A percentile compares a stretch with the other conserved stretches of the same genome.
Conservation (phyloP, 2,797 vertebrate species). For the Spinus pinus region DNA sequence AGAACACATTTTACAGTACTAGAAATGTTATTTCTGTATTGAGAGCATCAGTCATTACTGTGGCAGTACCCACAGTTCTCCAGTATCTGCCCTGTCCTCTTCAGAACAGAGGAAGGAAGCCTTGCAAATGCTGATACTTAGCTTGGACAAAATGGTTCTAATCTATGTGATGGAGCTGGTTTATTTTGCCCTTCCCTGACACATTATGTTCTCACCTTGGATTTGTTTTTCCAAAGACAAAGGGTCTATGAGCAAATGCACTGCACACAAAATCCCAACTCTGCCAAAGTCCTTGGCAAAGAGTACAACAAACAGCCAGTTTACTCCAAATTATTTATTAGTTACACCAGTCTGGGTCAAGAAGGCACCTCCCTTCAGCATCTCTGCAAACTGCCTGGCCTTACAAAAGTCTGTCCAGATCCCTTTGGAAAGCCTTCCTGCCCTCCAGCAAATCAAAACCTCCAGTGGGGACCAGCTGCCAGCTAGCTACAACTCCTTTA, state of each 20-base stretch:
- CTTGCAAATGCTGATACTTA: neutral
- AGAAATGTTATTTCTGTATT: neutral
- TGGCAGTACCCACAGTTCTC: fast-evolving
- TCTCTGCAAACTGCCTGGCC: neutral
- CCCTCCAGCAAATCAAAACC: neutral
- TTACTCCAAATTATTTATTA: neutral
- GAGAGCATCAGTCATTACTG: neutral
- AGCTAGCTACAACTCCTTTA: neutral
- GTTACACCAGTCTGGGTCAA: neutral
- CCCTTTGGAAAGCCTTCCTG: neutral
- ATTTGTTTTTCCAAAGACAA: neutral
- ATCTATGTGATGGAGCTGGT: neutral
- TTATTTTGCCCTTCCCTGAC: neutral
- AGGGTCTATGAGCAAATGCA: neutral
- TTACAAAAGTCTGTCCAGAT: neutral
- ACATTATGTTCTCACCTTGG: neutral
- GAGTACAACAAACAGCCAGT: neutral
- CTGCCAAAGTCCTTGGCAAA: fast-evolving
- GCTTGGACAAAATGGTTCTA: neutral
- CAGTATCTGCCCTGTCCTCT: neutral
- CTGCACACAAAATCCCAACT: fast-evolving
- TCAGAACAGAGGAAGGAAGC: neutral
- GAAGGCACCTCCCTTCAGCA: neutral
- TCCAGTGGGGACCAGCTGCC: neutral
- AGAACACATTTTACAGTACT: neutral